A percentile compares a stretch with the other conserved stretches of the same genome.
phyloP scores from a whole-genome alignment of 1,140 invertebrate genomes.

The Lepidurus apus region DNA sequence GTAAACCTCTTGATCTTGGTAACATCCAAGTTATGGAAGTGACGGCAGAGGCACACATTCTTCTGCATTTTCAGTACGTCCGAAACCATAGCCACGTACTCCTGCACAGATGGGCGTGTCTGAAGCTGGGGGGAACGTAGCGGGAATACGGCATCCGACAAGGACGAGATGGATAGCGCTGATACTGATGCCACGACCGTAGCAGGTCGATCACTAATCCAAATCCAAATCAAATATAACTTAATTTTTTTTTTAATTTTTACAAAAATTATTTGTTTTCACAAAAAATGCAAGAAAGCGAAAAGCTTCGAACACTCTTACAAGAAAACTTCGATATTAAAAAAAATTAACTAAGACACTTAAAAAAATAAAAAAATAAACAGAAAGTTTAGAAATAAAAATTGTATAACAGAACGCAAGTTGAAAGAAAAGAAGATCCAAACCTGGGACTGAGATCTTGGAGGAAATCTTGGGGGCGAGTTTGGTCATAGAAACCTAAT shows the following conservation, averaged over 20 bases:
- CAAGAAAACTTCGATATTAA: neutral
- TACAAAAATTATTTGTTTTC: no score
- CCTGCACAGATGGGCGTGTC: slow-evolving; percentile 44
- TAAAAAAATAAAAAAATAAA: no score
- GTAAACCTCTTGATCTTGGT: slow-evolving; percentile 41
- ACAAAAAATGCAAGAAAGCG: no score
- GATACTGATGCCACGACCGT: neutral
- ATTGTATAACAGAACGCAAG: no score
- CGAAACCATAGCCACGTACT: slow-evolving; percentile 85
- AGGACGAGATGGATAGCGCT: neutral
- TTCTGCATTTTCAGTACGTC: slow-evolving; percentile 88
- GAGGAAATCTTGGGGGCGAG: slow-evolving; percentile 68
- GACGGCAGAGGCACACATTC: slow-evolving; percentile 86
- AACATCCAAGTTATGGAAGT: slow-evolving; percentile 76
- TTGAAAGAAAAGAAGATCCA: no score
- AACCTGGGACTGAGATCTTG: slow-evolving; percentile 40
- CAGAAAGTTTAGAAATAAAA: no score
- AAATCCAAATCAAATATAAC: neutral
- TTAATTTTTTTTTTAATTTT: no score
- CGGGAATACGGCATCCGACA: slow-evolving; percentile 29
- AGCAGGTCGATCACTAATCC: neutral
- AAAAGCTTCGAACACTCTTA: no score
- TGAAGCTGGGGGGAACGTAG: slow-evolving; percentile 42
- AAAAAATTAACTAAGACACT: no score
- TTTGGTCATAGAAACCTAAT: slow-evolving; percentile 79